phyloP scores from a whole-genome alignment of 2,113 vertebrate species.

The Strix uralensis region DNA sequence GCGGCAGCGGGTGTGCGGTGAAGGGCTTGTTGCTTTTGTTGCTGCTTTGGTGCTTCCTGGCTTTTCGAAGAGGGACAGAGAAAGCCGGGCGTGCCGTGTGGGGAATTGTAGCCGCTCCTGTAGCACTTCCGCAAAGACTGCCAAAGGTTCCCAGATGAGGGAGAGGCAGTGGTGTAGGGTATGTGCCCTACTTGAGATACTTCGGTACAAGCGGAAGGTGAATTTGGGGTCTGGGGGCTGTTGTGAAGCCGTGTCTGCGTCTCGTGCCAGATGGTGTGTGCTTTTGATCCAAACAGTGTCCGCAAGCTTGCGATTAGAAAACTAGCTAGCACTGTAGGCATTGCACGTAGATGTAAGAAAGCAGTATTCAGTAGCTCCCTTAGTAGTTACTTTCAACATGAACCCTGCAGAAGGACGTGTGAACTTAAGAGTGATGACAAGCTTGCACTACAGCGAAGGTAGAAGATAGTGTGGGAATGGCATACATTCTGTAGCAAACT shows the following conservation, averaged over 20 bases:
- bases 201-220: neutral
- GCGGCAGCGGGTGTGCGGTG: neutral
- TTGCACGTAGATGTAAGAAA: neutral
- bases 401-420: neutral
- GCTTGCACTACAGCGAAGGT: neutral
- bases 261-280: neutral
- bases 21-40: neutral
- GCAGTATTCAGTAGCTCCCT: neutral
- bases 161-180: rapidly evolving
- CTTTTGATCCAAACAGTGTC: neutral
- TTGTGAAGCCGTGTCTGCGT: neutral
- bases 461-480: neutral
- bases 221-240: neutral
- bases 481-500: neutral
- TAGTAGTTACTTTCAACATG: neutral
- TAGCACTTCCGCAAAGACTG: neutral
- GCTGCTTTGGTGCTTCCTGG: neutral
- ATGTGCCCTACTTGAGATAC: rapidly evolving
- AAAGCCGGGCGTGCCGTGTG: neutral
- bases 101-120: neutral
- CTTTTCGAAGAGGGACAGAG: neutral
- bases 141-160: neutral
- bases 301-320: neutral
- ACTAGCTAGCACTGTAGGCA: neutral
- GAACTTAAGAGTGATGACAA: neutral